Evolutionary conservation across 2,888 invertebrate species (phyloP).

Genomic region (Antheraea assamensis): DNA sequence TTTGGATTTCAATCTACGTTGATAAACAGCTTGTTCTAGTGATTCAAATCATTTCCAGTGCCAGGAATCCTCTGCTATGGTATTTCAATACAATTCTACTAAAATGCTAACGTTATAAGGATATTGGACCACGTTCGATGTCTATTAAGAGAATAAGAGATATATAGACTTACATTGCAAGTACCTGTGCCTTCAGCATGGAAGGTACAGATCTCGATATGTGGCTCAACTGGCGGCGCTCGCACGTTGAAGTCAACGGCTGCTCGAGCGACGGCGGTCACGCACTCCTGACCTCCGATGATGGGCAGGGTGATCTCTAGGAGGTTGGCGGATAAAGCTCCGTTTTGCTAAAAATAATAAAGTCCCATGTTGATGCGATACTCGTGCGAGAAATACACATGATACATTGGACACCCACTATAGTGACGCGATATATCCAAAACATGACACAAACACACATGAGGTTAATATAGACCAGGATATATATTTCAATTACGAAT

Average conservation of each 20-base stretch:
- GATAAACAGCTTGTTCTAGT: neutral
- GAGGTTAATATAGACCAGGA: too few relatives aligned
- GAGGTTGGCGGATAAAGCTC: slow-evolving; percentile 45
- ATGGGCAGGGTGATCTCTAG: slow-evolving; percentile 36
- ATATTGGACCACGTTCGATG: neutral
- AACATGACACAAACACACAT: neutral
- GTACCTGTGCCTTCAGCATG: slow-evolving; percentile 47
- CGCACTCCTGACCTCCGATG: slow-evolving; percentile 41
- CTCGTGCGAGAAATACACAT: neutral
- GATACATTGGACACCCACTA: neutral
- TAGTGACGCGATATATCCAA: neutral
- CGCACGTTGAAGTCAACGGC: slow-evolving; percentile 37
- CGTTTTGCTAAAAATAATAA: slow-evolving; percentile 38
- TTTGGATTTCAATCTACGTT: neutral
- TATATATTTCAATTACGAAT: too few relatives aligned
- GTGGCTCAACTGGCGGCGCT: slow-evolving; percentile 51
- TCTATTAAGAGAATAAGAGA: neutral
- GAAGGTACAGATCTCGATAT: slow-evolving; percentile 58
- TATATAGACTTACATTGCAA: slow-evolving; percentile 52
- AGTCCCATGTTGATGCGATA: neutral
- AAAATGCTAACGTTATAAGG: neutral
- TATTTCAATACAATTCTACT: neutral
- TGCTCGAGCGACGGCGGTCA: slow-evolving; percentile 31
- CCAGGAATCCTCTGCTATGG: neutral
- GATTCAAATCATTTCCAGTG: neutral